Base-by-base conservation (phyloP, 2,797 vertebrate genomes). In the Rhinophrynus dorsalis region DNA sequence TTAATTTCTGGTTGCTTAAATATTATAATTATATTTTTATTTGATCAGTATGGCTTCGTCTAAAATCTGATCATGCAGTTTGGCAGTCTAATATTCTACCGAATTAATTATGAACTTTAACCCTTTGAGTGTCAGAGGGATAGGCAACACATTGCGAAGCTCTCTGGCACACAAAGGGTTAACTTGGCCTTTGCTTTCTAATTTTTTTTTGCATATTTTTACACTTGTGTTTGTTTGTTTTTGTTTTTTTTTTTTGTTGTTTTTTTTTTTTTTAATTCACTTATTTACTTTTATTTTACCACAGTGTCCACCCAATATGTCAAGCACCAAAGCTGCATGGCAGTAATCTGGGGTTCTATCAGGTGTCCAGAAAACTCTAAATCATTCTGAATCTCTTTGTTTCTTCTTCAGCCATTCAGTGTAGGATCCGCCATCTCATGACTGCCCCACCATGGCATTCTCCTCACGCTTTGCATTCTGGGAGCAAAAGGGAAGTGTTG, bases 381-480 rank as follows among this genome's bases (percentile, higher is more conserved):
- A 54, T 61, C 77, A 75, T 81, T 78, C 74, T 26, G 68, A 76
- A 80, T 78, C 78, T 83, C 40, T 77, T 72, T 77, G 73, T 20
- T 81, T 80, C 77, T 84, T 35, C 78, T 76, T 68, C 78, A 60
- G 69, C 68, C 79, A 84, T 85, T 82, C 73, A 75, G 84, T 82
- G 83, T 77, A 79, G 83, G 78, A 80, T 20, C 57, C 72, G 77
- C 79, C 79, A 67, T 83, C 80, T 85, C 89, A 92, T 92, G 90
- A 92, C 78, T 86, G 82, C 66, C 79, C 81, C 77, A 68, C 79
- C 88, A 98, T 99, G 95, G 96, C 97, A 59, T 99, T 99, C 80
- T 99, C 97, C 67, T 97, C 96, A 74, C 92, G 94, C 80, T 99
- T 98, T 86, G 97, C 96, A 30, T 98, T 99, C 94, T 99, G 97